Base-by-base conservation (phyloP, 2,113 vertebrate genomes). In the Tor tambroides region DNA sequence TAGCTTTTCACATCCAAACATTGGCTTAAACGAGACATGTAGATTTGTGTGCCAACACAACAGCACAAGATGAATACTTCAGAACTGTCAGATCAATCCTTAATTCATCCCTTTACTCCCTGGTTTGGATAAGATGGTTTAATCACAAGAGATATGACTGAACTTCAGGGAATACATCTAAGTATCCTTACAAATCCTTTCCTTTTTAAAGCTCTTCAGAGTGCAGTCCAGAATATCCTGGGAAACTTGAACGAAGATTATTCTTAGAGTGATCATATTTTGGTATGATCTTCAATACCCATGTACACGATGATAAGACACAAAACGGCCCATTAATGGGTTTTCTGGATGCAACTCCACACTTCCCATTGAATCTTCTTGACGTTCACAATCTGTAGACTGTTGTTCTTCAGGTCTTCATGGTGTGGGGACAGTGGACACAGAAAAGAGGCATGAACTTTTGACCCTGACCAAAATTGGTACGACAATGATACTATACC, bases 401-500 rank as follows among this genome's bases (percentile, higher is more conserved):
- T 19, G 23, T 30, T 15, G 30, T 12, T 81, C 21, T 17, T 19
- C 5, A 17, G 8, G 54, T 65, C 85, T 81, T 87, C 85, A 21
- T n/a, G 81, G 56, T 77, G 77, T 35, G 35, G 8, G 0, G 54
- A 49, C 67, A 76, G 79, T 38, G 19, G 30, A 87, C 2, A 85
- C 21, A 38, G 79, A 91, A 86, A 93, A 88, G 91, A 92, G 94
- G 91, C 94, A 94, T 95, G 93, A 95, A 94, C 95, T 93, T 95
- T 93, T 89, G 91, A 92, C 92, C 91, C 89, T 92, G 92, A 71
- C 61, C 59, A 8, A 56, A 6, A 26, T 2, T 77, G 4, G 51
- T 59, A 65, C 38, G 19, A 51, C 46, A 15, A 75, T 79, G 35
- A 93, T 93, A 94, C 93, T 90, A 90, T 98, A 98, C 98, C 97